Evolutionary conservation across 2,113 vertebrate species (phyloP).

Genomic region (Neotoma lepida): DNA sequence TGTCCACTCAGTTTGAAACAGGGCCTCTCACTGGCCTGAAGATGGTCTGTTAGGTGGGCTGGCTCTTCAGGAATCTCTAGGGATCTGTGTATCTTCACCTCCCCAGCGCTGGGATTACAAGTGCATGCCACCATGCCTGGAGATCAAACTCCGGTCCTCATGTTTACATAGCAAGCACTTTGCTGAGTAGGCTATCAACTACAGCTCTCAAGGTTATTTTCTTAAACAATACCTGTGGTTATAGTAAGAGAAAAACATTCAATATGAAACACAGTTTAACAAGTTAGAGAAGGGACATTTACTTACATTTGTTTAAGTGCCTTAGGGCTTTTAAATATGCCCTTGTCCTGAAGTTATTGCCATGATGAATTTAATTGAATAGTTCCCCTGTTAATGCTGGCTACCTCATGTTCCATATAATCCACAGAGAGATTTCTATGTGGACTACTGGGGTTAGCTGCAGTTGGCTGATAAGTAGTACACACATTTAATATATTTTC

Average conservation of each 20-base stretch:
- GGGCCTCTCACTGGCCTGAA: not conserved
- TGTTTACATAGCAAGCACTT: not conserved
- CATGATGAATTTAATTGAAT: not conserved
- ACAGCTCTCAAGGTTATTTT: not conserved
- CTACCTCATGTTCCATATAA: not conserved
- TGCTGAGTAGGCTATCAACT: too few species aligned
- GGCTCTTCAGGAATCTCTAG: not conserved
- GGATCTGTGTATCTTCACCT: rapidly evolving
- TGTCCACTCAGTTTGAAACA: not conserved
- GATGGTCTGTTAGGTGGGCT: not conserved
- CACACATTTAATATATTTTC: not conserved
- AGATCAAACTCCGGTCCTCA: not conserved
- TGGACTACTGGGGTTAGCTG: not conserved
- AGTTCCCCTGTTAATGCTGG: not conserved
- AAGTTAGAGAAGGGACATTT: not conserved
- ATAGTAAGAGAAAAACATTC: not conserved
- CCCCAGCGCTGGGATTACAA: too few species aligned
- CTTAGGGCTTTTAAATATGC: not conserved
- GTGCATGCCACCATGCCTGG: not conserved
- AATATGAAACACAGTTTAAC: not conserved
- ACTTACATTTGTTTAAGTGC: not conserved
- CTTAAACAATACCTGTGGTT: not conserved
- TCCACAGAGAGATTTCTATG: not conserved
- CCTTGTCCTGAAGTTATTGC: not conserved
- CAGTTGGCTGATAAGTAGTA: not conserved